These are phyloP conservation scores for Onychorhynchus coronatus DNA, from an alignment of 2,113 vertebrate species.

Conservation along the genomic window DNA sequence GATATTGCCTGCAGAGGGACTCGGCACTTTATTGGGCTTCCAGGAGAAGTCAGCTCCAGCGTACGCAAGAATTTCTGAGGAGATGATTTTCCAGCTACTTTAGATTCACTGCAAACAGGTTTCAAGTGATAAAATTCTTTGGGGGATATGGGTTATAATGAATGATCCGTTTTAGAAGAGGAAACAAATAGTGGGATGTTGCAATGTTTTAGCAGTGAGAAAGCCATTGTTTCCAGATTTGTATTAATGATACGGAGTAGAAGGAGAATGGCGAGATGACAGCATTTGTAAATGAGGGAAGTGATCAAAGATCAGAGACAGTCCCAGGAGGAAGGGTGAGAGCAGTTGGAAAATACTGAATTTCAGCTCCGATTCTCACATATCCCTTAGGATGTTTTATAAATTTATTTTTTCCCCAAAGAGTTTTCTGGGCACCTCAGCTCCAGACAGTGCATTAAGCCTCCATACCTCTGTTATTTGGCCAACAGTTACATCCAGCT, in stretches of 20 bases:
- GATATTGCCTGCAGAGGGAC: conserved; percentile 54
- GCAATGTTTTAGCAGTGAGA: conserved; percentile 42
- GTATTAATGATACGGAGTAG: conserved; percentile 36
- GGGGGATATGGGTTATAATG: conserved; percentile 58
- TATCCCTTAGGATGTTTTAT: not conserved
- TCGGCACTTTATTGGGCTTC: conserved; percentile 46
- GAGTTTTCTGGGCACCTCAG: not conserved
- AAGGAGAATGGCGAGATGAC: conserved; percentile 30
- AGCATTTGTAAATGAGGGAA: conserved; percentile 29
- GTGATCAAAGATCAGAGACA: conserved; percentile 37
- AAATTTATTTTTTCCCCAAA: not conserved
- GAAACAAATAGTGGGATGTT: conserved; percentile 59
- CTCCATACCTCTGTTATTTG: not conserved
- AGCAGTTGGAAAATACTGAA: conserved; percentile 37
- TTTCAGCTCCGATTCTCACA: not conserved
- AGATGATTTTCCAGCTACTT: conserved; percentile 49
- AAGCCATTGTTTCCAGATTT: conserved; percentile 62
- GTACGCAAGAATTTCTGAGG: conserved; percentile 3
- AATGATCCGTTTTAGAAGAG: conserved; percentile 37
- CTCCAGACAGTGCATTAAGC: not conserved
- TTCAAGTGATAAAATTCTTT: conserved; percentile 69
- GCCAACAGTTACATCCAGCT: not conserved
- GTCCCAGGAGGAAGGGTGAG: conserved; percentile 37
- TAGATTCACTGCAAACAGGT: conserved; percentile 62
- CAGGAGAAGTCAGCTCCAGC: conserved; percentile 6